Evolutionary conservation across 2,797 vertebrate genomes (phyloP), one percentile per base, ranked within the genome.

Genomic region (Microctenopoma lineatum): DNA sequence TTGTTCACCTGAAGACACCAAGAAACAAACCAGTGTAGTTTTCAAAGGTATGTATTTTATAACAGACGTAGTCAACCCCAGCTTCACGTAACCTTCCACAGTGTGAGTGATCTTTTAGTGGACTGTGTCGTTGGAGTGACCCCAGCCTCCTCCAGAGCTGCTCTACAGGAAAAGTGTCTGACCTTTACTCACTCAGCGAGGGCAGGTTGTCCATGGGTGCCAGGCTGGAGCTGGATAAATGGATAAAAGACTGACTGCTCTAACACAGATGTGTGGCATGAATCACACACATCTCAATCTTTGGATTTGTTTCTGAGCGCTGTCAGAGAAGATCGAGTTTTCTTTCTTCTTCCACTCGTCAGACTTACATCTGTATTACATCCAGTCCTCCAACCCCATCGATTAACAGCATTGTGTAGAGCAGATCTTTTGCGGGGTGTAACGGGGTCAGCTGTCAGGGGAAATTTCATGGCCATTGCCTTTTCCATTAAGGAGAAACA

Each of bases 391-490:
- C 70, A 56, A 9, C 68, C 62, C 60, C 70, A 88, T 87, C 61
- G 85, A 86, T 90, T 84, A 86, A 86, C 76, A 87, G 80, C 65
- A 53, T 77, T 57, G 62, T 72, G 67, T 75, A 26, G 63, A 81
- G 74, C 74, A 79, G 83, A 85, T 84, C 55, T 75, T 80, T 68
- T 53, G 38, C 75, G 21, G 47, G 46, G 4, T 67, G 81, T 88
- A 70, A 81, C 87, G 78, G 74, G 79, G 70, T 84, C 64, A 34
- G 74, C 79, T 87, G 77, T 87, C 87, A 27, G 74, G 88, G 84
- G 89, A 88, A 91, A 92, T 91, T 79, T 92, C 93, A 92, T 80
- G 85, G 83, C 77, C 76, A 42, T 44, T 91, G 89, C 89, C 62
- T 90, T 92, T 88, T 88, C 85, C 83, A 88, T 90, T 90, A 80